Conservation (phyloP, 2,888 invertebrate genomes). For the Willowsia nigromaculata region DNA sequence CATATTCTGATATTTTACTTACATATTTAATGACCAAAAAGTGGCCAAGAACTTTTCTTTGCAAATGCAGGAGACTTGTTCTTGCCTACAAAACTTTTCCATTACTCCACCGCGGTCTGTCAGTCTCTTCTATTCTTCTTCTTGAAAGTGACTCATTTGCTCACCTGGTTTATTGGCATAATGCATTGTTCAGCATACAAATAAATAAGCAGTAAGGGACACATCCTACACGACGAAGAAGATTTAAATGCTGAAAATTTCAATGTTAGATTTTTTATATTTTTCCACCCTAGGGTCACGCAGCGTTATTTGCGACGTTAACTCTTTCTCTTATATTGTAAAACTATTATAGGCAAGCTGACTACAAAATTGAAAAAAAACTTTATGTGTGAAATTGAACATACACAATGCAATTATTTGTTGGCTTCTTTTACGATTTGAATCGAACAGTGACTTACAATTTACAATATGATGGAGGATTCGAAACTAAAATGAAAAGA, state of each 20-base stretch:
- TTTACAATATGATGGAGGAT: too few relatives aligned
- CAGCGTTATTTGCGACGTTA: neutral
- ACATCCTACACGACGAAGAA: slow-evolving; percentile 51
- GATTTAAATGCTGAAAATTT: slow-evolving; percentile 19
- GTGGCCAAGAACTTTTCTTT: neutral
- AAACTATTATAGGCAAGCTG: neutral
- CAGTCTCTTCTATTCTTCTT: neutral
- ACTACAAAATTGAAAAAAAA: slow-evolving; percentile 10
- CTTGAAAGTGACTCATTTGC: slow-evolving; percentile 34
- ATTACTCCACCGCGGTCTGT: too few relatives aligned
- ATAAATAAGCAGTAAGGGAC: slow-evolving; percentile 49
- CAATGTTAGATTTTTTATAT: neutral
- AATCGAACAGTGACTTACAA: neutral
- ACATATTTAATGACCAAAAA: neutral
- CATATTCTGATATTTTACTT: too few relatives aligned
- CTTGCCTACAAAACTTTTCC: neutral
- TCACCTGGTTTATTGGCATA: slow-evolving; percentile 64
- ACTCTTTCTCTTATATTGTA: neutral
- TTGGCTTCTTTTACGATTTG: neutral
- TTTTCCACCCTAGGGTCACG: slow-evolving; percentile 50
- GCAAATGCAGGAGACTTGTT: neutral
- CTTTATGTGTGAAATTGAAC: neutral
- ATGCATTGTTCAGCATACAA: neutral
- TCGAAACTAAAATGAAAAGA: neutral
- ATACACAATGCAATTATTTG: neutral